Evolutionary conservation across 2,797 vertebrate genomes (phyloP).

Genomic region (Prunella strophiata): DNA sequence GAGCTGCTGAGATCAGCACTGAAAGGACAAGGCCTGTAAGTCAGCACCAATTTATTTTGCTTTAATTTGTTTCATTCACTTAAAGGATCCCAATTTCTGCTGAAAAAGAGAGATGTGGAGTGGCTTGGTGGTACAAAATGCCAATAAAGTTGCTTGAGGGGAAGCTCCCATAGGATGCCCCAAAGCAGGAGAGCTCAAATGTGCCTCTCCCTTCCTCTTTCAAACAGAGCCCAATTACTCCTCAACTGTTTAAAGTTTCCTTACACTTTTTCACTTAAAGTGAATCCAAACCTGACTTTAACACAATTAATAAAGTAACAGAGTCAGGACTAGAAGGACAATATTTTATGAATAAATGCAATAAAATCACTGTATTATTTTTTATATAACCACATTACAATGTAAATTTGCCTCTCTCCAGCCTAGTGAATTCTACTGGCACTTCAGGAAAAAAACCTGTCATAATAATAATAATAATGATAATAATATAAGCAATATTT

Average conservation of each 20-base stretch:
- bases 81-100: background rate
- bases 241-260: background rate
- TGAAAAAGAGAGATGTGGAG: background rate
- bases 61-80: background rate
- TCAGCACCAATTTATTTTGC: background rate
- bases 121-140: background rate
- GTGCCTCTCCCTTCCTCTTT: background rate
- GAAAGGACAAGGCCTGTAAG: background rate
- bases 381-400: background rate
- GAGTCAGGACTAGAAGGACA: background rate
- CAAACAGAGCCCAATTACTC: background rate
- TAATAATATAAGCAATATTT: background rate
- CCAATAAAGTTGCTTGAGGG: background rate
- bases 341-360: background rate
- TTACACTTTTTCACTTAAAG: background rate
- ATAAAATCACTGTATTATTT: background rate
- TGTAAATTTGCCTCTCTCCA: background rate
- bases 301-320: background rate
- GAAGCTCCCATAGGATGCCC: background rate
- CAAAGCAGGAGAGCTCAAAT: background rate
- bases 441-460: background rate
- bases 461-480: background rate
- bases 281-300: background rate
- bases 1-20: background rate
- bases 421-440: background rate